These are phyloP conservation scores for Mus minutoides DNA, from an alignment of 2,797 vertebrate species.

Conservation along the genomic window DNA sequence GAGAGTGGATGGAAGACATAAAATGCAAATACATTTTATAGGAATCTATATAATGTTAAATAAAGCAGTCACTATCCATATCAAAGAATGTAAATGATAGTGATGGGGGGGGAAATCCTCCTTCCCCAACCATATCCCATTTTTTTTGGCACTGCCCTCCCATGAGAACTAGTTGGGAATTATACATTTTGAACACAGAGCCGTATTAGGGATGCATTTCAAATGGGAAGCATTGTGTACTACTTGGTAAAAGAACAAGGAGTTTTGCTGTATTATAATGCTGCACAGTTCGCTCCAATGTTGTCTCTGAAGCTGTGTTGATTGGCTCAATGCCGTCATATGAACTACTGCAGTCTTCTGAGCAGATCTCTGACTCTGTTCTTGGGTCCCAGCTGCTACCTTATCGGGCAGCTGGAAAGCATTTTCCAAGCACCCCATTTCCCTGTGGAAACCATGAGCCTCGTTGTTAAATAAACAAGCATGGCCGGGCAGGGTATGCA, in stretches of 20 bases:
- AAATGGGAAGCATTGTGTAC: background rate
- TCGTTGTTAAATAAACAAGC: slow-evolving; percentile 40
- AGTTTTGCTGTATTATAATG: background rate
- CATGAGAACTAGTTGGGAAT: background rate
- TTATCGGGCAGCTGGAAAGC: background rate
- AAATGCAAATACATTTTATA: background rate
- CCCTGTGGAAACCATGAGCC: background rate
- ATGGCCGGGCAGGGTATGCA: no score
- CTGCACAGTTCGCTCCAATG: background rate
- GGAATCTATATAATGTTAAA: background rate
- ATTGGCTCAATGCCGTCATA: background rate
- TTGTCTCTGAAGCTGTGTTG: background rate
- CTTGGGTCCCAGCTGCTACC: background rate
- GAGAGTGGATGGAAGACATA: background rate
- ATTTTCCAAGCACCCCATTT: background rate
- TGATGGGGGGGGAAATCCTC: background rate
- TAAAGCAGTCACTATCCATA: background rate
- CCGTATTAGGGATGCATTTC: background rate
- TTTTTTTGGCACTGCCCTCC: rapidly evolving
- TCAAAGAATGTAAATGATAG: background rate
- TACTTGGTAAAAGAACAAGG: background rate
- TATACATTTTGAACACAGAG: background rate
- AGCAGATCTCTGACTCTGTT: no score
- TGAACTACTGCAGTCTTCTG: background rate
- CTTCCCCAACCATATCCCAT: rapidly evolving